Evolutionary conservation across 2,797 vertebrate species (phyloP).

Genomic region (Trematomus bernacchii): DNA sequence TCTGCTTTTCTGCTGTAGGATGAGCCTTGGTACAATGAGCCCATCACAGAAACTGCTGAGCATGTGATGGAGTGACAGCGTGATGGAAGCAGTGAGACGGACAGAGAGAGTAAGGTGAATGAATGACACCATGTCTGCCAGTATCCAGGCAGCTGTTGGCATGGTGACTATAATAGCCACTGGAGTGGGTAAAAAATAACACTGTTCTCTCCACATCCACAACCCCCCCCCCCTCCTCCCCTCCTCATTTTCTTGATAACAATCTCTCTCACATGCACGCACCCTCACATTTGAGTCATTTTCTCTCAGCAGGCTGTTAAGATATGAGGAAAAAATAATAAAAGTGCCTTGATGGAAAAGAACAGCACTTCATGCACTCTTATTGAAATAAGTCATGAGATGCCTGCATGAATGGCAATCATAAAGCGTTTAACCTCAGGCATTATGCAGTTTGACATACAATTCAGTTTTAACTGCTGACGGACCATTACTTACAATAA

Average conservation of each 20-base stretch:
- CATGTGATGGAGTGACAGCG: conserved; percentile 47
- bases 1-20: conserved; percentile 25
- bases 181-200: conserved; percentile 54
- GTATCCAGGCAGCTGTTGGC: conserved; percentile 72
- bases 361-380: conserved; percentile 16
- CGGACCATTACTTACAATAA: neutral
- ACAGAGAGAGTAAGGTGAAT: conserved; percentile 37
- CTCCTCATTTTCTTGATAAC: conserved; percentile 6
- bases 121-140: conserved; percentile 52
- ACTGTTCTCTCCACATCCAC: conserved; percentile 13
- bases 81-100: conserved; percentile 35
- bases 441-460: neutral
- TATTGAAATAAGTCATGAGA: neutral
- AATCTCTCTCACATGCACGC: neutral
- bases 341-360: conserved; percentile 29
- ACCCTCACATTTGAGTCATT: conserved; percentile 48
- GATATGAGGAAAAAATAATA: conserved; percentile 42
- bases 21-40: conserved; percentile 41
- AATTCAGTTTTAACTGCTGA: neutral
- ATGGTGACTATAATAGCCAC: conserved; percentile 65
- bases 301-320: conserved; percentile 54
- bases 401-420: conserved; percentile 1
- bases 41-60: conserved; percentile 68
- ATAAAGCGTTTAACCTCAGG: conserved; percentile 17
- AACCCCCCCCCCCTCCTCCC: neutral